A percentile compares a stretch with the other conserved stretches of the same genome.
Conservation (phyloP, 2,797 vertebrate species). For the Hoplostethus atlanticus region DNA sequence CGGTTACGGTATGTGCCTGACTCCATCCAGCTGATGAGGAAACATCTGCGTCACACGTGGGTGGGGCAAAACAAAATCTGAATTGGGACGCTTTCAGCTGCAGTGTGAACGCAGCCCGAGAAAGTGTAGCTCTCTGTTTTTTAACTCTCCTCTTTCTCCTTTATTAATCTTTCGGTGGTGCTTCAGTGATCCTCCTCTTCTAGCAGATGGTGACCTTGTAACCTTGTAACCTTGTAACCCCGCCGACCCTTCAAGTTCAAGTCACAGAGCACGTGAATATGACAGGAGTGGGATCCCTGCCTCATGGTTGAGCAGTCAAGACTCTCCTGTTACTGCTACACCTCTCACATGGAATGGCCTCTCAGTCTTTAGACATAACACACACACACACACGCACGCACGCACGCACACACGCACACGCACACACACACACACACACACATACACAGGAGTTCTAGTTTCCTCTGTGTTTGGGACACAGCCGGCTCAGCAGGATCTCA, state of each 20-base stretch:
- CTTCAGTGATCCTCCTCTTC: background rate
- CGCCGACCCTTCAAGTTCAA: background rate
- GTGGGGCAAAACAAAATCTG: no score
- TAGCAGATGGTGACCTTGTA: constrained; percentile 2
- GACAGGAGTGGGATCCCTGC: background rate
- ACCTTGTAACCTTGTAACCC: background rate
- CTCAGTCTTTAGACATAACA: background rate
- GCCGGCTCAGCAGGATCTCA: constrained; percentile 95
- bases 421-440: constrained; percentile 14
- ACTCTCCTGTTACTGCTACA: constrained; percentile 14
- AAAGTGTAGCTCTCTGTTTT: background rate
- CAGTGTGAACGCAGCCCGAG: no score
- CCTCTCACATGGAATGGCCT: constrained; percentile 19
- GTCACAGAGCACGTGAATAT: constrained; percentile 1
- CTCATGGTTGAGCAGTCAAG: constrained; percentile 3
- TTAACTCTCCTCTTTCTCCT: background rate
- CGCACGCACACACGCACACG: background rate
- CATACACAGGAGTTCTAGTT: constrained; percentile 49
- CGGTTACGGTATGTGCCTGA: no score
- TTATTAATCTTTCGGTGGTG: background rate
- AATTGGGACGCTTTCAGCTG: no score
- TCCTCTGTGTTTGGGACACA: constrained; percentile 81
- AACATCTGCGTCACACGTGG: no score
- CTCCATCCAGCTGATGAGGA: no score
- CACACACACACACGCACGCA: background rate